Base-by-base conservation (phyloP, 2,113 vertebrate genomes). In the Cisticola juncidis region DNA sequence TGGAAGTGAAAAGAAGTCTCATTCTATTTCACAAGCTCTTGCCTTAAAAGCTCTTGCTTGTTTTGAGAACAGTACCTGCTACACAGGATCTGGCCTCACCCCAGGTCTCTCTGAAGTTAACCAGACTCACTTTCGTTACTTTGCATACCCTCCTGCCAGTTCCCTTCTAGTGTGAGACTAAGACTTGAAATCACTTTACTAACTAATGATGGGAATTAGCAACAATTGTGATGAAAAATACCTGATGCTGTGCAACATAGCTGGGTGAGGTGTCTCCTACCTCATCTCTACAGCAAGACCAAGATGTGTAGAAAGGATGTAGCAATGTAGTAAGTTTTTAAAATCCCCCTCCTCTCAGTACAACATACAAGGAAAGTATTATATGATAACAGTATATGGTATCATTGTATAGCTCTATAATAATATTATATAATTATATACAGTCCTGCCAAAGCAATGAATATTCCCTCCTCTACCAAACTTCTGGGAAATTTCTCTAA, bases 201-300 rank as follows among this genome's bases (percentile, higher is more conserved):
- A 74, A 51, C 38, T 56, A 83, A 70, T 51, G 28, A 36, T 25
- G 23, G 22, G 11, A 91, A 93, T 62, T 36, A 79, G 21, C 23
- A 69, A 69, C 3, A 61, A 77, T 13, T 73, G 47, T 36, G 31
- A 28, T 4, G 3, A 50, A 36, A 81, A 81, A 42, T 12, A 21
- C 11, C 15, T 2, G 1, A 57, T 53, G 18, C 9, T 86, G 8
- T 72, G 21, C 0, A 1, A 62, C 29, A 36, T 12, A 47, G 15
- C 8, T 35, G 38, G 5, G 12, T 88, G 20, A 86, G 23, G 6
- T 58, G 14, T 68, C 81, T 79, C 22, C 85, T 69, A 38, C 31
- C 11, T 53, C 33, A 38, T 24, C 23, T 19, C 35, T 69, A 38
- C 14, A 58, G 33, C 58, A 92, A 70, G 36, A 15, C 8, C 19